A percentile compares a stretch with the other conserved stretches of the same genome.
Evolutionary conservation across 2,888 invertebrate species (phyloP).

Genomic region (Emesis russula): DNA sequence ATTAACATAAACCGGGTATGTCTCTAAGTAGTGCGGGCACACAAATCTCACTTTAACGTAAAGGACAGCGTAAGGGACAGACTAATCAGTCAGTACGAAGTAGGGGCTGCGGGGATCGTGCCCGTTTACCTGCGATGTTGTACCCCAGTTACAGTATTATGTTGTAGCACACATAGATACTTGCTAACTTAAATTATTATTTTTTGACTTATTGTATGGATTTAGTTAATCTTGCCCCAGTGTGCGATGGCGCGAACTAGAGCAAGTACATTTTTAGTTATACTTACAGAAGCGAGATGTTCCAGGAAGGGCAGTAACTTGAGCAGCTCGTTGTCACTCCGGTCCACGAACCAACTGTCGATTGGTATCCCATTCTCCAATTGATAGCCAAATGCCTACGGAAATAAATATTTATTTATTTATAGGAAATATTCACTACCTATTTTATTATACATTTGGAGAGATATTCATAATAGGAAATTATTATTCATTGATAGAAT

Average conservation of each 20-base stretch:
- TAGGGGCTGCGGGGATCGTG: not conserved
- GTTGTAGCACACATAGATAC: no score
- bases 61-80: not conserved
- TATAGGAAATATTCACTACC: no score
- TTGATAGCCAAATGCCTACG: slow-evolving; percentile 99
- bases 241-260: no score
- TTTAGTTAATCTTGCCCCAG: no score
- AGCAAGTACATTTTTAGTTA: not conserved
- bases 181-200: no score
- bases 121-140: not conserved
- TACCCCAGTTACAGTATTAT: no score
- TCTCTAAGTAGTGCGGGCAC: no score
- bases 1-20: slow-evolving; percentile 2
- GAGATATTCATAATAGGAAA: no score
- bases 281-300: slow-evolving; percentile 97
- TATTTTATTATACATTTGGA: no score
- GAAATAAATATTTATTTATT: no score
- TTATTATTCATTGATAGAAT: no score
- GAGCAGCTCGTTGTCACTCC: slow-evolving; percentile 98
- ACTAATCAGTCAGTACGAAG: not conserved
- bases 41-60: slow-evolving; percentile 1
- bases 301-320: slow-evolving; percentile 99
- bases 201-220: no score
- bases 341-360: slow-evolving; percentile 99
- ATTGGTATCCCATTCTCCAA: slow-evolving; percentile 99